Evolutionary conservation across 2,113 vertebrate species (phyloP), one percentile per base, ranked within the genome.

Genomic region (Numida meleagris): DNA sequence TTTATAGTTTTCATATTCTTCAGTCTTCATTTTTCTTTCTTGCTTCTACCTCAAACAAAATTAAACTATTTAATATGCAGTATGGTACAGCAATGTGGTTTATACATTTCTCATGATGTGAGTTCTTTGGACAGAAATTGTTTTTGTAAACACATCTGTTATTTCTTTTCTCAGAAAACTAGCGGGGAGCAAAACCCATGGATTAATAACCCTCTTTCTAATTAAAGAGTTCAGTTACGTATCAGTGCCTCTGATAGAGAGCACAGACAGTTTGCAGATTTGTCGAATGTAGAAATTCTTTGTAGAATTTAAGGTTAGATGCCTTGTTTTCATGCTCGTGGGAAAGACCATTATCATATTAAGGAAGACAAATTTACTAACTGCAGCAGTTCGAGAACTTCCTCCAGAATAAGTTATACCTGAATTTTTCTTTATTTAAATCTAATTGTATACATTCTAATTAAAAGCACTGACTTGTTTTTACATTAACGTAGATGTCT

Each of bases 21-120:
- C 19, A 31, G 63, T 68, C 75, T 88, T 93, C 24, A 34, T 78
- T 83, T 90, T 91, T 87, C 78, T 77, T 90, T 50, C 65, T 84
- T 88, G 45, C 91, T 89, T 79, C 62, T 92, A 65, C 71, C 53
- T 66, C 67, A 92, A 76, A 86, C n/a, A 57, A 96, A 96, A 82
- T 90, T 94, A 77, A 89, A 87, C 57, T 93, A 77, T 84, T 84
- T 87, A 91, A 95, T 96, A 96, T 95, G 94, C 85, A 96, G 87
- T 89, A 31, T 96, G 88, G 84, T 95, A 63, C 95, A 95, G 73
- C 79, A 77, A 67, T 93, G 72, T 83, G 62, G 57, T 95, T 94
- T 96, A 96, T 96, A 86, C 72, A 43, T 73, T 90, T 93, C 77
- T 94, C 81, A 12, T 55, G 71, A 18, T 91, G 58, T 66, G 57